Conservation (phyloP, 23 tunicate genomes). For the Clavelina lepadiformis region DNA sequence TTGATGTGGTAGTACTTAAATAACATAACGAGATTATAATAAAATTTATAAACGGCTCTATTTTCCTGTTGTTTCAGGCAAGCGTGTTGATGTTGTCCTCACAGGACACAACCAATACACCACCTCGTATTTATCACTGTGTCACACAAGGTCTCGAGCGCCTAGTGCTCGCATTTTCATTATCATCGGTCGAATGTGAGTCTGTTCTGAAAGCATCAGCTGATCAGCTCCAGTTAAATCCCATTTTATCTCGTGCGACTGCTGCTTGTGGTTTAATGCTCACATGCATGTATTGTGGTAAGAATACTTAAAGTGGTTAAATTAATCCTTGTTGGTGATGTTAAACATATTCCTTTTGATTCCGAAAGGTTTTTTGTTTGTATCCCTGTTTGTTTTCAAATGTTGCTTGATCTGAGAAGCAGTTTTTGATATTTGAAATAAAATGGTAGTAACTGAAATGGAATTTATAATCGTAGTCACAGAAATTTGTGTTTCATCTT, state of each 20-base stretch:
- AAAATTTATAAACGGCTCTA: no score
- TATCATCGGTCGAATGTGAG: slow-evolving; percentile 53
- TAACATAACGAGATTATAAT: no score
- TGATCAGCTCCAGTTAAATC: slow-evolving; percentile 42
- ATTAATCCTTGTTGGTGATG: background rate
- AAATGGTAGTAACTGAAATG: no score
- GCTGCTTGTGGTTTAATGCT: slow-evolving; percentile 49
- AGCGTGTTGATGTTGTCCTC: slow-evolving; percentile 31
- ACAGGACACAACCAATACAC: slow-evolving; percentile 3
- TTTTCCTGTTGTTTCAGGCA: slow-evolving; percentile 19
- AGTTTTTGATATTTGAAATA: no score
- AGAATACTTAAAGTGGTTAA: slow-evolving; percentile 4
- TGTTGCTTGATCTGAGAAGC: no score
- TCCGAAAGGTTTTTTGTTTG: no score
- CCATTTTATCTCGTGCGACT: slow-evolving; percentile 13
- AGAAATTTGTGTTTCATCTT: background rate
- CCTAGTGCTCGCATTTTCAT: slow-evolving; percentile 41
- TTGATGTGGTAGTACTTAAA: no score
- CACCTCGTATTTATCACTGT: slow-evolving; percentile 51
- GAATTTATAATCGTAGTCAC: background rate
- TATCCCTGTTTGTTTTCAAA: no score
- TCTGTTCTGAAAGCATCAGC: slow-evolving; percentile 53
- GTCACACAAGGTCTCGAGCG: slow-evolving; percentile 55
- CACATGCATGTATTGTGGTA: slow-evolving; percentile 90
- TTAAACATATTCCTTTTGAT: slow-evolving; percentile 11